Base-by-base conservation (phyloP, 2,888 invertebrate species). In the Xylophagus ater region DNA sequence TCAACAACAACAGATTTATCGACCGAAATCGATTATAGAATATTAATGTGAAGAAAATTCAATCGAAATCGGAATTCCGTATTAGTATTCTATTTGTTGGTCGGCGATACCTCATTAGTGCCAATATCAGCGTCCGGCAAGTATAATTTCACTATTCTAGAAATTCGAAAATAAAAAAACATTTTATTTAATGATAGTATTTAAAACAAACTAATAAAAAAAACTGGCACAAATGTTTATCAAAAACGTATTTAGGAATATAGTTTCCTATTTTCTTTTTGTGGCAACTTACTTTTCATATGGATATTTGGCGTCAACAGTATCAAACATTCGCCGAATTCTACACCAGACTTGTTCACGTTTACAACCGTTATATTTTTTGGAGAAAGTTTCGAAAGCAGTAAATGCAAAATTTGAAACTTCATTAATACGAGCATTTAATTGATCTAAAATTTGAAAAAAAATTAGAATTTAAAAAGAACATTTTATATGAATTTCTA, bases 351-450 rank as follows among this genome's bases (percentile, higher is more conserved):
- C 38, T 36, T 46, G 44, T 12, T 37, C 44, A 42, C 44, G 43
- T 40, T 34, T 26, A 18, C 44, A 44, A n/a, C 42, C 42, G 4
- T 40, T 38, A 30, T 46, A 41, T 24, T 46, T 46, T 20, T 34
- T 29, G 29, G 46, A 42, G 46, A 46, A 46, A 44, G 46, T 46
- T 26, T 46, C 41, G 23, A 46, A 40, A 13, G 40, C 40, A 23
- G 69, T 68, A 36, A 68, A 63, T 25, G 72, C 51, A 49, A 73
- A 56, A 48, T 69, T 47, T 62, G 70, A 29, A 54, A 63, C 46
- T 61, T 70, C 54, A 59, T 70, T 56, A 65, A 61, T 59, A 57
- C 67, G 51, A 57, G 60, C 50, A 54, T 70, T 67, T 50, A 53
- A 37, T 43, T 49, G 44, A 44, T 56, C 60, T 60, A 46, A 28